Conservation (phyloP, 1,140 invertebrate species). For the Bombus breviceps region DNA sequence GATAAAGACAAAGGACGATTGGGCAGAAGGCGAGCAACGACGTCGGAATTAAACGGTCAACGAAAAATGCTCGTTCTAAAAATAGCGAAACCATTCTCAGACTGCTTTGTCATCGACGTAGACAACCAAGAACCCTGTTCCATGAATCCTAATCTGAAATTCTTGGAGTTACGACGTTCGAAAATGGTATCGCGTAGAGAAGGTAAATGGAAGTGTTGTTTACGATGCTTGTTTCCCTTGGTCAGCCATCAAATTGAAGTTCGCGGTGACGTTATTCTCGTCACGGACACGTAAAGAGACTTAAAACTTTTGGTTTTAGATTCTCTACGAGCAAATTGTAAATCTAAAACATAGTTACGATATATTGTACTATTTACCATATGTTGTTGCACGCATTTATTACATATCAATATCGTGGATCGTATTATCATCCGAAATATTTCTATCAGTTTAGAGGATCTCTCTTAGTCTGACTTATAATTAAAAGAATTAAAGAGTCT, state of each 20-base stretch:
- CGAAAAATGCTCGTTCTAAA: neutral
- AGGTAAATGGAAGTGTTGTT: neutral
- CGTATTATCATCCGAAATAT: too few species aligned
- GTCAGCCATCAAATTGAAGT: neutral
- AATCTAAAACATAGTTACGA: too few species aligned
- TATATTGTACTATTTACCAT: too few species aligned
- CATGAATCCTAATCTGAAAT: neutral
- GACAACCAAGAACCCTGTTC: neutral
- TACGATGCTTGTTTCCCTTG: neutral
- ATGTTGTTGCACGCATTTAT: too few species aligned
- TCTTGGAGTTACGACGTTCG: neutral
- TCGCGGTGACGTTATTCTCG: neutral
- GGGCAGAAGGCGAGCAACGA: neutral
- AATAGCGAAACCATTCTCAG: neutral
- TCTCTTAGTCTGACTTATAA: too few species aligned
- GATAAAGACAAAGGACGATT: slow-evolving; percentile 27
- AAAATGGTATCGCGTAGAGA: neutral
- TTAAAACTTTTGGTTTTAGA: accelerated
- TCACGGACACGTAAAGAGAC: neutral
- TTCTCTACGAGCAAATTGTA: neutral
- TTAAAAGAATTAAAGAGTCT: too few species aligned
- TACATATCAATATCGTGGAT: too few species aligned
- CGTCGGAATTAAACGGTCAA: slow-evolving; percentile 1
- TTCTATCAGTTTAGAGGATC: too few species aligned
- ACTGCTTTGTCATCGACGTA: neutral